These are phyloP conservation scores for Halocynthia aurantium DNA, from an alignment of 23 tunicate species.

Conservation along the genomic window DNA sequence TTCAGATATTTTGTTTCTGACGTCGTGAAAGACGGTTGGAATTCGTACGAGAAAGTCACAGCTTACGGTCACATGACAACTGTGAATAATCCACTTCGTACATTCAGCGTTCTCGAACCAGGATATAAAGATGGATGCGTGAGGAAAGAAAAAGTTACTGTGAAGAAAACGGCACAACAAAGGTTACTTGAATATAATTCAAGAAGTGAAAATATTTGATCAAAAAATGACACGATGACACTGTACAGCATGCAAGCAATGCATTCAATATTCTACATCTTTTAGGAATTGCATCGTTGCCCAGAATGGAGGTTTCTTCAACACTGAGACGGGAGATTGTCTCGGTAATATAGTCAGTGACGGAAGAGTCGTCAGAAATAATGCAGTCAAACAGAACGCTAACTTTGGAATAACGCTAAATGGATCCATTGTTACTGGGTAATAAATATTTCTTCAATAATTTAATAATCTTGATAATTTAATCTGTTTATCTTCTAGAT, in stretches of 20 bases:
- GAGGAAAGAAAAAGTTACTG: constrained; percentile 35
- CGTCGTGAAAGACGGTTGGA: constrained; percentile 8
- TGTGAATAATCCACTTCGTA: constrained; percentile 36
- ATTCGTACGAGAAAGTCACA: constrained; percentile 14
- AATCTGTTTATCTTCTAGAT: neutral
- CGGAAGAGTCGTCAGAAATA: constrained; percentile 31
- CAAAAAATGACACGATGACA: too few species aligned
- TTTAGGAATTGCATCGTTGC: constrained; percentile 67
- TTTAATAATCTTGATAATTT: too few species aligned
- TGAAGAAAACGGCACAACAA: constrained; percentile 29
- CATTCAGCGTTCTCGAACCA: constrained; percentile 68
- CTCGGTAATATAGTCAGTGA: constrained; percentile 62
- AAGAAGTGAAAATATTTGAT: too few species aligned
- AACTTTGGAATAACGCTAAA: constrained; percentile 59
- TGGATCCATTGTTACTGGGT: constrained; percentile 61
- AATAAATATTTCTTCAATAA: too few species aligned
- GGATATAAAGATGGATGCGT: constrained; percentile 23
- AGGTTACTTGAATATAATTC: constrained; percentile 3
- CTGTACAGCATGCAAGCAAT: too few species aligned
- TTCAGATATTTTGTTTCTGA: constrained; percentile 74
- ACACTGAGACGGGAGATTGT: constrained; percentile 37
- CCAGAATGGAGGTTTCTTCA: constrained; percentile 76
- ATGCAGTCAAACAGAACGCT: constrained; percentile 38
- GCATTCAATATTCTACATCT: neutral
- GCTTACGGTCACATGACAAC: constrained; percentile 73